These are phyloP conservation scores for Zaprionus obscuricornis DNA, from an alignment of 2,888 invertebrate species.

Conservation along the genomic window DNA sequence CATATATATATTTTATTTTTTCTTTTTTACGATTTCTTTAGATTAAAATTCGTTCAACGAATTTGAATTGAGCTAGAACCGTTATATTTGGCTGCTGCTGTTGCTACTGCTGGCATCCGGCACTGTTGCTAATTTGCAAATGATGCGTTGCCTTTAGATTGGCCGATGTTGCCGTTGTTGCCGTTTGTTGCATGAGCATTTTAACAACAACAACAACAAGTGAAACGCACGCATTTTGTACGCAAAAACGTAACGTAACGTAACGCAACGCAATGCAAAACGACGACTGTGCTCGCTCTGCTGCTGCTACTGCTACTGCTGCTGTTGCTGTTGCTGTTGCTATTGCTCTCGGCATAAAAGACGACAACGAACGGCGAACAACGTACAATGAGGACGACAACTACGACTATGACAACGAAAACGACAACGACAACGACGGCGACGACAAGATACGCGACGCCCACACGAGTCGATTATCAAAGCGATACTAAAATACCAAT, in stretches of 20 bases:
- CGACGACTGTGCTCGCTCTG: not conserved
- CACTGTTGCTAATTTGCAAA: conserved; percentile 61
- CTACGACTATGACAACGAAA: conserved; percentile 31
- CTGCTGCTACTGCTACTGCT: not conserved
- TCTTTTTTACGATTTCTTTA: not conserved
- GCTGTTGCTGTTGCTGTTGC: too few species aligned
- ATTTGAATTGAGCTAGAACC: conserved; percentile 12
- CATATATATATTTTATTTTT: conserved; percentile 4
- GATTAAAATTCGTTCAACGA: conserved; percentile 54
- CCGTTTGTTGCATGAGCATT: conserved; percentile 35
- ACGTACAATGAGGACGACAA: conserved; percentile 17
- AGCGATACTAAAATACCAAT: conserved; percentile 61
- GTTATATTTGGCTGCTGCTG: conserved; percentile 37
- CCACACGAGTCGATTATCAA: conserved; percentile 67
- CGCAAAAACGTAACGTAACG: conserved; percentile 13
- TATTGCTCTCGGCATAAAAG: too few species aligned
- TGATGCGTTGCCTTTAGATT: conserved; percentile 41
- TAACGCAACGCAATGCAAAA: conserved; percentile 31
- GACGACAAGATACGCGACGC: conserved; percentile 52
- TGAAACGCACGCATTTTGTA: conserved; percentile 50
- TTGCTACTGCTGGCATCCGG: conserved; percentile 44
- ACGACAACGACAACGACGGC: conserved; percentile 36
- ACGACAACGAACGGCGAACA: too few species aligned
- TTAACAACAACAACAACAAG: conserved; percentile 31
- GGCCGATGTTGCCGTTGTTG: conserved; percentile 26